phyloP scores from a whole-genome alignment of 1,140 invertebrate species.

The Wiebesia pumilae region DNA sequence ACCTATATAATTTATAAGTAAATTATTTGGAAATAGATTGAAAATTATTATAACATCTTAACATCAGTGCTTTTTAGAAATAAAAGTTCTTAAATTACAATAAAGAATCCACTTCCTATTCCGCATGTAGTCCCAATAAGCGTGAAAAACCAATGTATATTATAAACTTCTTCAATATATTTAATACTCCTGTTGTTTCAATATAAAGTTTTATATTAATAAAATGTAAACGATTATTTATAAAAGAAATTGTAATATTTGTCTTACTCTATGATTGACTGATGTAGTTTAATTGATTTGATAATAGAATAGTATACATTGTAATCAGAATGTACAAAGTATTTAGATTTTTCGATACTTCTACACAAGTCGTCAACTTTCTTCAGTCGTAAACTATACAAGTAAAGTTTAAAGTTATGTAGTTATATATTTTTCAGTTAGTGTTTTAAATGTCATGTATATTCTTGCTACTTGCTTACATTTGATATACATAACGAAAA shows the following conservation, averaged over 20 bases:
- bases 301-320: not conserved
- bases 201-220: not conserved
- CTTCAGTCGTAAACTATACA: not conserved
- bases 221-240: not conserved
- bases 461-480: too few species aligned
- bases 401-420: not conserved
- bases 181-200: slow-evolving; percentile 4
- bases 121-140: not conserved
- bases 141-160: slow-evolving; percentile 22
- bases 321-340: not conserved
- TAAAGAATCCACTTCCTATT: not conserved
- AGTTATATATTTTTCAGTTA: not conserved
- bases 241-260: not conserved
- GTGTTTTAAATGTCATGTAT: too few species aligned
- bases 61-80: not conserved
- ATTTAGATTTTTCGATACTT: not conserved
- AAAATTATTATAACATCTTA: too few species aligned
- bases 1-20: not conserved
- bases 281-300: slow-evolving; percentile 16
- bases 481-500: too few species aligned
- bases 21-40: not conserved
- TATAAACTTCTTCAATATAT: not conserved
- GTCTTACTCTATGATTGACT: slow-evolving; percentile 26
- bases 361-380: not conserved
- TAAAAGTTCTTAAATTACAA: not conserved